Evolutionary conservation across 2,888 invertebrate genomes (phyloP), one percentile per base, ranked within the genome.

Genomic region (Anagyrus pseudococci): DNA sequence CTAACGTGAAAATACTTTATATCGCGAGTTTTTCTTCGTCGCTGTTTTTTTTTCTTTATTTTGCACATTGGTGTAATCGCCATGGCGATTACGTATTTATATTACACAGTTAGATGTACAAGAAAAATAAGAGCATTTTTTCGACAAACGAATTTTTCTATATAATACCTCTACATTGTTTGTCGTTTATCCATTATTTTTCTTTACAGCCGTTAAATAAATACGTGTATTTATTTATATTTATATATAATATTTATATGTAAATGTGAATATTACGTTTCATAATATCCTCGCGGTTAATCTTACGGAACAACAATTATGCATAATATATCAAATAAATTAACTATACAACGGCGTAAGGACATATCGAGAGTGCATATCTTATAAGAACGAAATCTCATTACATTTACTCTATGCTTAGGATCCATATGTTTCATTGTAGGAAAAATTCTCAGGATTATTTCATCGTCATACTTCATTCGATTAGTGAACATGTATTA

Each of bases 71-170:
- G 49, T 37, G 49, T 50, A 46, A 41, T 41, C 10, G 33, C 8
- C 33, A 44, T 53, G 55, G 49, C 40, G 33, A 49, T 57, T 40
- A 41, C 40, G 25, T 57, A 4, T 41, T 50, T 19, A 50, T 58
- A 63, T 63, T 17, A 23, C 54, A 63, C 58, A 58, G 40, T 20
- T 58, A 40, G 22, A 33, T 60, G 46, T 43, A 56, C 50, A 52
- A 56, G 57, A 64, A 64, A 64, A 64, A 64, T 64, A 60, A 56
- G 43, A 60, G 47, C 37, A 29, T 56, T 53, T 43, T 54, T 33
- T 26, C 15, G 37, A 23, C 52, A 58, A 44, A 19, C 22, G 13
- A 6, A 19, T 50, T 54, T 43, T 40, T 25, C 29, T 52, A 48
- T 49, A 15, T n/a, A 59, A 55, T 55, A 49, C n/a, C 19, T 25